Evolutionary conservation across 35 echinoderm and acorn worm species (phyloP).

Genomic region (Apostichopus japonicus): DNA sequence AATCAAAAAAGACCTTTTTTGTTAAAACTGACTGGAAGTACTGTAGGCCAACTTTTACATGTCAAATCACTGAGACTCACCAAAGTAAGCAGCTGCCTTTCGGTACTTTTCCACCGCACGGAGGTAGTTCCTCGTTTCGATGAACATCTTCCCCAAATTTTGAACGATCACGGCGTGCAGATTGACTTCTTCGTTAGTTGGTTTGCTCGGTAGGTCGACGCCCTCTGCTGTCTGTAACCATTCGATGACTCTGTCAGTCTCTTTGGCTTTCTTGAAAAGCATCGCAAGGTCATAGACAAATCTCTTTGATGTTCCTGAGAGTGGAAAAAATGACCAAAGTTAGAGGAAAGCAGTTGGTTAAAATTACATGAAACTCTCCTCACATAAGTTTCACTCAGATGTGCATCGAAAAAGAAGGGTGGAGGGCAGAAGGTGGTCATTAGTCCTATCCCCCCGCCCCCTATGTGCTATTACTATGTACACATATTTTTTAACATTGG

Average conservation of each 20-base stretch:
- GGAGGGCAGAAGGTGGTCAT: no score
- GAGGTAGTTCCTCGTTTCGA: slow-evolving; percentile 41
- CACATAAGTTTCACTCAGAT: no score
- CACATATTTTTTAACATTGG: no score
- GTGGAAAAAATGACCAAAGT: no score
- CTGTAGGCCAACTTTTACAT: no score
- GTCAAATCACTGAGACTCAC: background rate
- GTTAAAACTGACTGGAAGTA: no score
- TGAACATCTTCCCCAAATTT: slow-evolving; percentile 10
- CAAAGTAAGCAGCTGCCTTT: slow-evolving; percentile 46
- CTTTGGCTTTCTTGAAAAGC: slow-evolving; percentile 48
- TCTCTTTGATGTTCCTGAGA: slow-evolving; percentile 8
- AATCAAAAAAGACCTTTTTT: background rate
- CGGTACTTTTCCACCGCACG: slow-evolving; percentile 23
- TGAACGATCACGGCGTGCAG: slow-evolving; percentile 26
- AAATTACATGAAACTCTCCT: no score
- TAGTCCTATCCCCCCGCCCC: no score
- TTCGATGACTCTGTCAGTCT: background rate
- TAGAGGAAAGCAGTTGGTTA: no score
- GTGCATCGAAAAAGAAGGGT: no score
- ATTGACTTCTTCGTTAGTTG: slow-evolving; percentile 20
- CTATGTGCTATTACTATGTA: no score
- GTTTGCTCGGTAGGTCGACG: background rate
- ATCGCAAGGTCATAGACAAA: slow-evolving; percentile 44
- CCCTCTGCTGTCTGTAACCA: slow-evolving; percentile 23